Percentiles rank a stretch among this genome's conserved stretches.
These are phyloP conservation scores for human (Homo sapiens) DNA, from an alignment of 2,113 vertebrate genomes.

Conservation along the genomic window DNA sequence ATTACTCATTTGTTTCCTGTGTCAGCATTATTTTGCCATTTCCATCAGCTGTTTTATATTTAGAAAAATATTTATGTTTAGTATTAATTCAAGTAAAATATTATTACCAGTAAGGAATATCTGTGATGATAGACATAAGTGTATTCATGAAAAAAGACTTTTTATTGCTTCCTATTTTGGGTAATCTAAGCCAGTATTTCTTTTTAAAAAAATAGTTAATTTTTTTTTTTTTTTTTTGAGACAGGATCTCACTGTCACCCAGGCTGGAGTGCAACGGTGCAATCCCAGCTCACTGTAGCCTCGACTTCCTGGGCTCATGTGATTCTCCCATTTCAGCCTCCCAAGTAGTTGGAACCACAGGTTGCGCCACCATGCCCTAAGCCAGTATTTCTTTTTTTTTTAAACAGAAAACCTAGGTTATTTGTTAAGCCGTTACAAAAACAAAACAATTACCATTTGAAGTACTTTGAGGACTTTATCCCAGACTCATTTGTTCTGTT, in stretches of 20 bases:
- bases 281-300: too few relatives aligned
- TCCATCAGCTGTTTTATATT: constrained; percentile 28
- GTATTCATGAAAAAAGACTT: background rate
- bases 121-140: background rate
- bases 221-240: too few relatives aligned
- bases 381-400: too few relatives aligned
- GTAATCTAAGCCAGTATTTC: background rate
- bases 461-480: constrained; percentile 42
- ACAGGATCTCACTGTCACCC: too few relatives aligned
- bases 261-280: too few relatives aligned
- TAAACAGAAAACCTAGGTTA: constrained; percentile 84
- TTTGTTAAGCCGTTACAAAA: constrained; percentile 84
- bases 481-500: constrained; percentile 56
- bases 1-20: constrained; percentile 21
- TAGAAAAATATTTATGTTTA: constrained; percentile 43
- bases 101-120: background rate
- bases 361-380: too few relatives aligned
- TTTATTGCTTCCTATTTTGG: constrained; percentile 39
- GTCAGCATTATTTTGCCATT: background rate
- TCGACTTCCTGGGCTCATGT: too few relatives aligned
- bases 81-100: constrained; percentile 33
- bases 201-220: background rate
- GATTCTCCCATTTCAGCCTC: too few relatives aligned
- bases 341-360: too few relatives aligned
- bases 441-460: constrained; percentile 71